Evolutionary conservation across 2,797 vertebrate species (phyloP).

Genomic region (Lutjanus campechanus): DNA sequence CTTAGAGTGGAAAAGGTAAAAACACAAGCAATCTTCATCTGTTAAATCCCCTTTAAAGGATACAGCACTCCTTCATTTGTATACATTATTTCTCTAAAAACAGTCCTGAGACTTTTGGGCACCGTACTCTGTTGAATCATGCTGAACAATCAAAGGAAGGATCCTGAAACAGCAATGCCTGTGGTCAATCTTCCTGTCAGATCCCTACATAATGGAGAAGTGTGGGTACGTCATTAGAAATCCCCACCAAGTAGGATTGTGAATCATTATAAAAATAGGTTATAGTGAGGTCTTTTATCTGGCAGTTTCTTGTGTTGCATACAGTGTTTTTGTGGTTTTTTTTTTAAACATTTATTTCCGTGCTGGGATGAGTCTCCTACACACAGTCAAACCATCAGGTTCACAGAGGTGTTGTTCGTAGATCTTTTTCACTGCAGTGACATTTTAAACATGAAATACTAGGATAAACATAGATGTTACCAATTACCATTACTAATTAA

Average conservation of each 20-base stretch:
- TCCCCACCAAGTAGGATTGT: constrained; percentile 33
- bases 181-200: constrained; percentile 41
- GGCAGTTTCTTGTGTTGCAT: background rate
- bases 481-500: too few relatives aligned
- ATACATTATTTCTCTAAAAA: constrained; percentile 1
- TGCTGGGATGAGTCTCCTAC: background rate
- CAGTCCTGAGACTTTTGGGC: rapidly evolving
- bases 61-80: background rate
- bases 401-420: background rate
- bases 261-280: constrained; percentile 37
- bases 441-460: too few relatives aligned
- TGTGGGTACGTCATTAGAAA: constrained; percentile 36
- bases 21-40: background rate
- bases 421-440: too few relatives aligned
- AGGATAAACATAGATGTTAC: too few relatives aligned
- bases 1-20: background rate
- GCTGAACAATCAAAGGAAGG: constrained; percentile 52
- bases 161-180: constrained; percentile 15
- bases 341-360: background rate
- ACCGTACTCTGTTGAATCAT: background rate
- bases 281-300: too few relatives aligned
- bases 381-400: background rate
- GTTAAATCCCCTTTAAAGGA: background rate
- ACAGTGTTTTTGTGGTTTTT: background rate
- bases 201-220: background rate